Evolutionary conservation across 2,888 invertebrate genomes (phyloP).

Genomic region (Neoascia interrupta): DNA sequence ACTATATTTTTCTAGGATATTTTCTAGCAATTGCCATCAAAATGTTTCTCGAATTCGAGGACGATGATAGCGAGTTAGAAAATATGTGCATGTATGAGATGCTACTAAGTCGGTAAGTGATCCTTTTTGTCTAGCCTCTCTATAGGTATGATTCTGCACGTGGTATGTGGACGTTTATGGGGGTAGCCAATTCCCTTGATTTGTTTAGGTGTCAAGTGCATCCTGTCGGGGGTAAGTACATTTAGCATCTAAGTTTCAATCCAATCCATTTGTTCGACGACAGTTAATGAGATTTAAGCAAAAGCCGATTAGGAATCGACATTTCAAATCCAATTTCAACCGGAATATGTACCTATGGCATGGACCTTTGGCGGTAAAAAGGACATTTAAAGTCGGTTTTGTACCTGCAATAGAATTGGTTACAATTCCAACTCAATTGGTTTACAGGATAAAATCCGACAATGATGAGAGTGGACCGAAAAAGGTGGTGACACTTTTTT

Average conservation of each 20-base stretch:
- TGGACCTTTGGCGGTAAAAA: slow-evolving; percentile 34
- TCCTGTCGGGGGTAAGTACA: slow-evolving; percentile 54
- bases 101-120: slow-evolving; percentile 67
- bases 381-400: slow-evolving; percentile 32
- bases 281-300: slow-evolving; percentile 29
- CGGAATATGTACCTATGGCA: slow-evolving; percentile 2
- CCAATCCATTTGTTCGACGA: slow-evolving; percentile 1
- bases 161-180: too few relatives aligned
- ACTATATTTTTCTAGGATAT: slow-evolving; percentile 31
- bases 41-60: slow-evolving; percentile 66
- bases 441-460: slow-evolving; percentile 32
- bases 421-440: slow-evolving; percentile 17
- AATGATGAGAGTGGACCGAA: slow-evolving; percentile 11
- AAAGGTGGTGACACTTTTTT: slow-evolving; percentile 49
- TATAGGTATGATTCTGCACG: too few relatives aligned
- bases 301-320: slow-evolving; percentile 42
- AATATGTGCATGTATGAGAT: slow-evolving; percentile 69
- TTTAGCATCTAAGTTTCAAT: slow-evolving; percentile 27
- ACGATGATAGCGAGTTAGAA: slow-evolving; percentile 64
- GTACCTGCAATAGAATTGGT: slow-evolving; percentile 4
- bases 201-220: slow-evolving; percentile 5
- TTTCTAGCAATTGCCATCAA: slow-evolving; percentile 38
- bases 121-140: slow-evolving; percentile 8
- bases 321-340: slow-evolving; percentile 32
- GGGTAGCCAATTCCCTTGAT: slow-evolving; percentile 1